Conservation (phyloP, 2,113 vertebrate genomes). For the Amphiprion percula region DNA sequence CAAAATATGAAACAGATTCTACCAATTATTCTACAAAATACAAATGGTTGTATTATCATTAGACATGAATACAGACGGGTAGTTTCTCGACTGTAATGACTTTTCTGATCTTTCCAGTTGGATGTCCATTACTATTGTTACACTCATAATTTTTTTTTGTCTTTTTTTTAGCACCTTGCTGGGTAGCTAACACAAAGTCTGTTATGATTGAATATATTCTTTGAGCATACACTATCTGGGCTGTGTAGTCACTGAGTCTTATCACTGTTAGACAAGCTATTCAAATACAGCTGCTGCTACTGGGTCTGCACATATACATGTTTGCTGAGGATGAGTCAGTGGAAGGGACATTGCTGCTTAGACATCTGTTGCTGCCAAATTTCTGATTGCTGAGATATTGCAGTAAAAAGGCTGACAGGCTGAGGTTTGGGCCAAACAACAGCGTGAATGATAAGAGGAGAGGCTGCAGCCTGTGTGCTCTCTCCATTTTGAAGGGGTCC, state of each 20-base stretch:
- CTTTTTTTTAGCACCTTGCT: too few species aligned
- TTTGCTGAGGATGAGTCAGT: background rate
- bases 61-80: too few species aligned
- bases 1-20: too few species aligned
- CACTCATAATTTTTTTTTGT: too few species aligned
- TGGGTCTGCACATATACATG: background rate
- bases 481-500: constrained; percentile 58
- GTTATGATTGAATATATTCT: background rate
- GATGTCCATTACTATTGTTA: too few species aligned
- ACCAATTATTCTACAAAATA: too few species aligned
- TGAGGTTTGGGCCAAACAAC: constrained; percentile 48
- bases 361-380: background rate
- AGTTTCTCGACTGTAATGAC: too few species aligned
- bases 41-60: too few species aligned
- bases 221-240: background rate
- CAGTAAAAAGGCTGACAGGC: constrained; percentile 52
- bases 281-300: background rate
- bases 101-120: too few species aligned
- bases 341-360: constrained; percentile 1
- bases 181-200: background rate
- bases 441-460: constrained; percentile 41
- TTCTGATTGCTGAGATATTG: constrained; percentile 18
- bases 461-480: constrained; percentile 26
- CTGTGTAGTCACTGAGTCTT: background rate
- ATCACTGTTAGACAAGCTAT: background rate